Evolutionary conservation across 2,797 vertebrate species (phyloP).

Genomic region (Sebastes goodei): DNA sequence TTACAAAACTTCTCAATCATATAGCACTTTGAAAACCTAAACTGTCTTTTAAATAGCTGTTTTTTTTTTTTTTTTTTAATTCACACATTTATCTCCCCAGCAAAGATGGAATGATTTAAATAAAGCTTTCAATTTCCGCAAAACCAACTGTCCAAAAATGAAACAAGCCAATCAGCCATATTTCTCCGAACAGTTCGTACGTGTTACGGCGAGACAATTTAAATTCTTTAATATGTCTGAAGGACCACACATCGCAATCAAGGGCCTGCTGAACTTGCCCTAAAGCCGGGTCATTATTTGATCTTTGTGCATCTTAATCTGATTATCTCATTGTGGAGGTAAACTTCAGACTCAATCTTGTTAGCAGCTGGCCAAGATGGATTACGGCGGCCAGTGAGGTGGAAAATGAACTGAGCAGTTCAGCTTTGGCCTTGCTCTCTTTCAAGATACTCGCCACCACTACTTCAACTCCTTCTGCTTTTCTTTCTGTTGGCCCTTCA

Average conservation of each 20-base stretch:
- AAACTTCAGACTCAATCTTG: constrained; percentile 99
- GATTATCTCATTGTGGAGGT: constrained; percentile 99
- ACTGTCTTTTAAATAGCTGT: not conserved
- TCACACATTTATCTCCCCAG: not conserved
- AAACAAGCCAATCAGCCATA: not conserved
- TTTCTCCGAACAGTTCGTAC: constrained; percentile 41
- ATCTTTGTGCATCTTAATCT: constrained; percentile 99
- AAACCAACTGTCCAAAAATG: not conserved
- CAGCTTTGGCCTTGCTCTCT: constrained; percentile 98
- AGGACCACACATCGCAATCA: constrained; percentile 99
- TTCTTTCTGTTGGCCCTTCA: constrained; percentile 86
- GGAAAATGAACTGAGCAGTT: constrained; percentile 99
- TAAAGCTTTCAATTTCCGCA: not conserved
- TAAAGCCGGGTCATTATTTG: constrained; percentile 99
- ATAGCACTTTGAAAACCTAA: constrained; percentile 53
- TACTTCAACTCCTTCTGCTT: constrained; percentile 89
- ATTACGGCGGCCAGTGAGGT: constrained; percentile 98
- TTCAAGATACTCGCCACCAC: constrained; percentile 91
- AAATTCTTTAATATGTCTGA: constrained; percentile 96
- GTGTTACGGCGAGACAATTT: constrained; percentile 79
- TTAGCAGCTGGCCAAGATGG: constrained; percentile 99
- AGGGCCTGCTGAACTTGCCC: constrained; percentile 99
- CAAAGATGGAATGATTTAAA: not conserved
- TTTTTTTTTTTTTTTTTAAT: not conserved
- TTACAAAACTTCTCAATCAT: constrained; percentile 82